These are phyloP conservation scores for Eremophila alpestris DNA, from an alignment of 2,797 vertebrate species.

Conservation along the genomic window DNA sequence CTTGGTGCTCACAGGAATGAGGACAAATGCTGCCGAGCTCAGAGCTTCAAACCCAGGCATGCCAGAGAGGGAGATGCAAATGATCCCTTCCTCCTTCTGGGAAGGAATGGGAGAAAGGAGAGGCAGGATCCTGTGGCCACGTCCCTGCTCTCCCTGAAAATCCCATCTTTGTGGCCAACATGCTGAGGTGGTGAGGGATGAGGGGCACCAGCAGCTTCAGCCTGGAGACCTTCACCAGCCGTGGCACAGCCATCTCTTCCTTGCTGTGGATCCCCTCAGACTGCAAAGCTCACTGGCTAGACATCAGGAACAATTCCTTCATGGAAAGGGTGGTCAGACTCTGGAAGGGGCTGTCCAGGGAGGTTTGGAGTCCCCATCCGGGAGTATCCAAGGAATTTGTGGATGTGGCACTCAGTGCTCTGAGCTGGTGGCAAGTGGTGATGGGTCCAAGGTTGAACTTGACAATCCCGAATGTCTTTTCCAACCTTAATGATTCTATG, in stretches of 20 bases:
- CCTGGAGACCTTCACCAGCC: background rate
- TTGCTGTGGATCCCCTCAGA: rapidly evolving
- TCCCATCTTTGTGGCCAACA: background rate
- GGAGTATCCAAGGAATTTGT: background rate
- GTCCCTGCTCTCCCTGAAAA: background rate
- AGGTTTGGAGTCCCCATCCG: background rate
- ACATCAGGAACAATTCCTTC: background rate
- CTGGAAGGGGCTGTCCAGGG: background rate
- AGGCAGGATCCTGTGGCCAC: background rate
- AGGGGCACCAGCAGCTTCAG: background rate
- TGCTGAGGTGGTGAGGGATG: background rate
- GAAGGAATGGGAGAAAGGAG: background rate
- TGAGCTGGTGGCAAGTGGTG: background rate
- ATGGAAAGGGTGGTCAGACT: background rate
- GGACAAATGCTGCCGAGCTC: background rate
- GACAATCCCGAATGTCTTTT: background rate
- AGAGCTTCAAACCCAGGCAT: background rate
- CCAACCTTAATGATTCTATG: background rate
- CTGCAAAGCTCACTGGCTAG: background rate
- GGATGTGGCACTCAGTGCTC: background rate
- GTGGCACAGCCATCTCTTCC: rapidly evolving
- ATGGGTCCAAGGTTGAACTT: background rate
- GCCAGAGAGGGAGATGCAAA: background rate
- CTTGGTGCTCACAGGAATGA: background rate
- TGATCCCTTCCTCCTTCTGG: background rate